Percentiles rank a stretch among this genome's conserved stretches.
phyloP scores from a whole-genome alignment of 2,797 vertebrate genomes.

The Tenualosa thibaudeaui region DNA sequence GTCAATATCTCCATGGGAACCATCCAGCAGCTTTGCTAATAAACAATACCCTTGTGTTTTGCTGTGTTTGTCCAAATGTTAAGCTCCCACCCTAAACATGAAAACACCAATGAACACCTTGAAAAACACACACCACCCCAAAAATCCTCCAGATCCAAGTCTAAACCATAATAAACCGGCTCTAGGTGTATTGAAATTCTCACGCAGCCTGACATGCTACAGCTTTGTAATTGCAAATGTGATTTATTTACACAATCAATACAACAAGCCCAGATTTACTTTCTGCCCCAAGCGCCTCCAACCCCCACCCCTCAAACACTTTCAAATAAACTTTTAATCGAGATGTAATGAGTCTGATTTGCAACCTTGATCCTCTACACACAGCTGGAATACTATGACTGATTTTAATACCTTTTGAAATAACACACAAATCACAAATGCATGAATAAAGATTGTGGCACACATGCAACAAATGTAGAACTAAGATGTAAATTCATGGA shows the following conservation, averaged over 20 bases:
- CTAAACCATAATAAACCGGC: not conserved
- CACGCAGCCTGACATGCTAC: not conserved
- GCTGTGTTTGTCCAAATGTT: constrained; percentile 42
- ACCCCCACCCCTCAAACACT: not conserved
- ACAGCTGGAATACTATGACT: not conserved
- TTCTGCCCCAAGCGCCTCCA: not conserved
- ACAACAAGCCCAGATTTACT: constrained; percentile 16
- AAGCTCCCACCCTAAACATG: not conserved
- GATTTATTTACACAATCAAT: constrained; percentile 15
- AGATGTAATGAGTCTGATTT: not conserved
- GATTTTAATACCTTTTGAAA: not conserved
- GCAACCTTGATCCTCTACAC: not conserved
- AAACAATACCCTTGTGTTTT: constrained; percentile 56
- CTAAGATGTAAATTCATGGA: not conserved
- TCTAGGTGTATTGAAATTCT: constrained; percentile 6
- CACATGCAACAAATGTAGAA: not conserved
- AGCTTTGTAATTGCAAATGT: constrained; percentile 21
- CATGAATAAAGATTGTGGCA: not conserved
- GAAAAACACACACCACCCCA: not conserved
- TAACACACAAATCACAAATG: not conserved
- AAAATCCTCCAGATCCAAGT: not conserved
- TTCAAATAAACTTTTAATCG: constrained; percentile 5
- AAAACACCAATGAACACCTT: not conserved
- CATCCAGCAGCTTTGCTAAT: constrained; percentile 58
- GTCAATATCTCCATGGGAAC: constrained; percentile 74